Percentiles rank a stretch among this genome's conserved stretches.
Evolutionary conservation across 2,113 vertebrate genomes (phyloP).

Genomic region (Mustela lutreola): DNA sequence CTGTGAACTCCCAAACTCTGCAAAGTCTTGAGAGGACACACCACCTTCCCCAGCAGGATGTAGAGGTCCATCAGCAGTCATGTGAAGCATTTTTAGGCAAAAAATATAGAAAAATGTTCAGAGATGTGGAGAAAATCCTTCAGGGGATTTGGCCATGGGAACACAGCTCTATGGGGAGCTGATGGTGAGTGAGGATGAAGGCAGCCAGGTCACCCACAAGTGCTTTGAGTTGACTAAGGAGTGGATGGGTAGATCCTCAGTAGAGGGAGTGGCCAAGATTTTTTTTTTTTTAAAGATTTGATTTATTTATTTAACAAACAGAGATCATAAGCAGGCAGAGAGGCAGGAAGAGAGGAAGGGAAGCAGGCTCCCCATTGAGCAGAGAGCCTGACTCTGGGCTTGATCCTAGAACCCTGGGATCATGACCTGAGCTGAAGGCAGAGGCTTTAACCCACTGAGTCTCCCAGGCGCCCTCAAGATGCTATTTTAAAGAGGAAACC

Average conservation of each 20-base stretch:
- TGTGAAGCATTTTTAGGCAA: constrained; percentile 95
- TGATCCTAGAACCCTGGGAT: no score
- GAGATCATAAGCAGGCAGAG: no score
- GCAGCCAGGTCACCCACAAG: constrained; percentile 92
- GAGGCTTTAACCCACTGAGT: no score
- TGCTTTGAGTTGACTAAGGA: constrained; percentile 91
- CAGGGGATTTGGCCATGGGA: constrained; percentile 96
- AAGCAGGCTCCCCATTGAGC: no score
- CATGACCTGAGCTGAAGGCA: no score
- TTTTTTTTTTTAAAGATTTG: constrained; percentile 61
- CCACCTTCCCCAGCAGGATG: constrained; percentile 90
- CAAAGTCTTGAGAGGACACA: constrained; percentile 89
- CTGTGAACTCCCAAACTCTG: constrained; percentile 87
- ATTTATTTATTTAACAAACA: no score
- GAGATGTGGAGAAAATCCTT: constrained; percentile 92
- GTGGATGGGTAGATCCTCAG: constrained; percentile 92
- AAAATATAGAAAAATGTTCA: constrained; percentile 88
- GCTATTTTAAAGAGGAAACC: constrained; percentile 92
- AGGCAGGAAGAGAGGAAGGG: no score
- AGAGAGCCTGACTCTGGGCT: no score
- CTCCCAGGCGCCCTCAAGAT: constrained; percentile 86
- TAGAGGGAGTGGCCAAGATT: constrained; percentile 95
- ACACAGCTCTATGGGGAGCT: constrained; percentile 97
- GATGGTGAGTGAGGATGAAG: constrained; percentile 94
- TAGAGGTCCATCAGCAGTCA: constrained; percentile 97